A percentile compares a stretch with the other conserved stretches of the same genome.
Evolutionary conservation across 2,888 invertebrate genomes (phyloP).

Genomic region (Drosophila anceps): DNA sequence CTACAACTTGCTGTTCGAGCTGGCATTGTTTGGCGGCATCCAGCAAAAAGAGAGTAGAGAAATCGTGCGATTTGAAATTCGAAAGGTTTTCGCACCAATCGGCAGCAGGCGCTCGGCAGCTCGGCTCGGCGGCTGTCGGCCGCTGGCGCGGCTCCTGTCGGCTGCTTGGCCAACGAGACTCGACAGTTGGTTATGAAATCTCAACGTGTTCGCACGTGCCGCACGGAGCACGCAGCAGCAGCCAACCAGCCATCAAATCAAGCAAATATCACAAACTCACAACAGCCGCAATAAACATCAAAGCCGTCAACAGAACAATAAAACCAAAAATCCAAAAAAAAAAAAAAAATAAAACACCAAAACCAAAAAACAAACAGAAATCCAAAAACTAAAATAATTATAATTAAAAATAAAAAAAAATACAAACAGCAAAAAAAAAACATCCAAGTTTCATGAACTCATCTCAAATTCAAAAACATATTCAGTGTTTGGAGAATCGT

Average conservation of each 20-base stretch:
- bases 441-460: slow-evolving; percentile 8
- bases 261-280: slow-evolving; percentile 50
- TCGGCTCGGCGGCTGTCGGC: slow-evolving; percentile 36
- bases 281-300: slow-evolving; percentile 27
- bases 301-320: slow-evolving; percentile 13
- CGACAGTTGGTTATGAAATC: slow-evolving; percentile 84
- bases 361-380: slow-evolving; percentile 4
- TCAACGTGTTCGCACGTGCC: slow-evolving; percentile 83
- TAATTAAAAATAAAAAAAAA: slow-evolving; percentile 1
- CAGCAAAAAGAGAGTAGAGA: slow-evolving; percentile 35
- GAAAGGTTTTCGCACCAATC: slow-evolving; percentile 44
- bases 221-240: slow-evolving; percentile 75
- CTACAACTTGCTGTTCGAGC: not conserved
- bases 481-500: slow-evolving; percentile 29
- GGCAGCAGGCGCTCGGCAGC: slow-evolving; percentile 31
- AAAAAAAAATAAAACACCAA: not conserved
- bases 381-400: not conserved
- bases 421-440: not conserved
- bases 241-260: slow-evolving; percentile 65
- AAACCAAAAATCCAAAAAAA: slow-evolving; percentile 11
- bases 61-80: slow-evolving; percentile 38
- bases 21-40: slow-evolving; percentile 32
- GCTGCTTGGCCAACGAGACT: slow-evolving; percentile 45
- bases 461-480: slow-evolving; percentile 26
- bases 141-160: slow-evolving; percentile 42